Evolutionary conservation across 2,797 vertebrate species (phyloP).

Genomic region (Chaunax sp.): DNA sequence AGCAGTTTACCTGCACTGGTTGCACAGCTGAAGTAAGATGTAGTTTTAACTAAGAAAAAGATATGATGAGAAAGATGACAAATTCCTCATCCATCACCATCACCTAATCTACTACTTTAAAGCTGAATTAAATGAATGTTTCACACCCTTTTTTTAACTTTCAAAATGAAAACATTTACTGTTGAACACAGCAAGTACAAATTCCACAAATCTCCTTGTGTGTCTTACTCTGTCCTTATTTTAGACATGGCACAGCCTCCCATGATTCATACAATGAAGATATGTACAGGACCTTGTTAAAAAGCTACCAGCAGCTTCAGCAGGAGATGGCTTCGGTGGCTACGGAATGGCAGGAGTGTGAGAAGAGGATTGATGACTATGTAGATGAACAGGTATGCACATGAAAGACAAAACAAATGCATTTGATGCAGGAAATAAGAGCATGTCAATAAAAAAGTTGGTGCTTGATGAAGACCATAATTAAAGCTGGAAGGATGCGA

Average conservation of each 20-base stretch:
- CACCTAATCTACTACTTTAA: neutral
- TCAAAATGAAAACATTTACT: neutral
- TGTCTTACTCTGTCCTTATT: conserved; percentile 12
- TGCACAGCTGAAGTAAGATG: conserved; percentile 92
- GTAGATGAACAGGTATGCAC: conserved; percentile 94
- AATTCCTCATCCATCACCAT: neutral
- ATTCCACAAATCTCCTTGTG: neutral
- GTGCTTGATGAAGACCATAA: neutral
- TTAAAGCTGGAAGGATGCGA: neutral
- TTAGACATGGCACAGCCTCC: conserved; percentile 90
- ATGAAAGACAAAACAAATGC: neutral
- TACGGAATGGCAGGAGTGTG: conserved; percentile 95
- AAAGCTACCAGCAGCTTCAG: conserved; percentile 92
- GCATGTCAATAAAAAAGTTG: neutral
- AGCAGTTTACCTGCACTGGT: conserved; percentile 93
- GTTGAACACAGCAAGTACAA: neutral
- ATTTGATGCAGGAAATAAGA: neutral
- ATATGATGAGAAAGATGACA: neutral
- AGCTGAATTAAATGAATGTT: neutral
- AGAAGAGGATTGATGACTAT: conserved; percentile 97
- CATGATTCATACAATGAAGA: conserved; percentile 94
- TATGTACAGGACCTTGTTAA: conserved; percentile 91
- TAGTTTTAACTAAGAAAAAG: conserved; percentile 4
- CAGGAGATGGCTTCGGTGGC: conserved; percentile 93
- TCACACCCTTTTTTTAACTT: neutral